Percentiles rank a stretch among this genome's conserved stretches.
Evolutionary conservation across 2,888 invertebrate genomes (phyloP).

Genomic region (Quadriops clusia): DNA sequence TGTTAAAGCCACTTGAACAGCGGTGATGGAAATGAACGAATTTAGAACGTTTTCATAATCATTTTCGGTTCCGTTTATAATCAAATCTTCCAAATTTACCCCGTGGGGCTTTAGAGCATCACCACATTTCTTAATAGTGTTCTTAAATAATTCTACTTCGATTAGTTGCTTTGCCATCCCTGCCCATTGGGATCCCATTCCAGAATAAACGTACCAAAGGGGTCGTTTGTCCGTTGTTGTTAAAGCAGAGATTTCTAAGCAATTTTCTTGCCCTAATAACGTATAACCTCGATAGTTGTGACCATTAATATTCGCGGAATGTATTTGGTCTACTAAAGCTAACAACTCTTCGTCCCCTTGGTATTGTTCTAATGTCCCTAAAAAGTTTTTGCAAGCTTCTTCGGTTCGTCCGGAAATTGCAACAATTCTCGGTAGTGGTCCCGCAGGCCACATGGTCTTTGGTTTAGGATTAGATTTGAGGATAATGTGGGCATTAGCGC

Average conservation of each 20-base stretch:
- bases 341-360: constrained; percentile 60
- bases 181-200: constrained; percentile 98
- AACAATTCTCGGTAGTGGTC: constrained; percentile 54
- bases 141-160: constrained; percentile 67
- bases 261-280: constrained; percentile 48
- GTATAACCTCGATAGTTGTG: constrained; percentile 76
- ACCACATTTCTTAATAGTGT: constrained; percentile 64
- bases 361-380: constrained; percentile 48
- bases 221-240: constrained; percentile 54
- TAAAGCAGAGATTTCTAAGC: constrained; percentile 38
- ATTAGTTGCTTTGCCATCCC: constrained; percentile 88
- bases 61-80: constrained; percentile 62
- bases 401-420: constrained; percentile 78
- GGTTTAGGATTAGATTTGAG: constrained; percentile 68
- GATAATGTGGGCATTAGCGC: constrained; percentile 88
- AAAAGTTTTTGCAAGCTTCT: constrained; percentile 55
- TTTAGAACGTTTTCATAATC: constrained; percentile 78
- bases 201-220: constrained; percentile 91
- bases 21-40: constrained; percentile 89
- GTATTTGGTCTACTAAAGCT: constrained; percentile 64
- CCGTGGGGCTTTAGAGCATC: constrained; percentile 66
- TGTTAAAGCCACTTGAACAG: constrained; percentile 92
- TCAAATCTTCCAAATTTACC: constrained; percentile 68
- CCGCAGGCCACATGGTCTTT: constrained; percentile 45
- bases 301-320: constrained; percentile 55